Percentiles rank a stretch among this genome's conserved stretches.
These are phyloP conservation scores for Notothenia rossii DNA, from an alignment of 2,113 vertebrate species.

Conservation along the genomic window DNA sequence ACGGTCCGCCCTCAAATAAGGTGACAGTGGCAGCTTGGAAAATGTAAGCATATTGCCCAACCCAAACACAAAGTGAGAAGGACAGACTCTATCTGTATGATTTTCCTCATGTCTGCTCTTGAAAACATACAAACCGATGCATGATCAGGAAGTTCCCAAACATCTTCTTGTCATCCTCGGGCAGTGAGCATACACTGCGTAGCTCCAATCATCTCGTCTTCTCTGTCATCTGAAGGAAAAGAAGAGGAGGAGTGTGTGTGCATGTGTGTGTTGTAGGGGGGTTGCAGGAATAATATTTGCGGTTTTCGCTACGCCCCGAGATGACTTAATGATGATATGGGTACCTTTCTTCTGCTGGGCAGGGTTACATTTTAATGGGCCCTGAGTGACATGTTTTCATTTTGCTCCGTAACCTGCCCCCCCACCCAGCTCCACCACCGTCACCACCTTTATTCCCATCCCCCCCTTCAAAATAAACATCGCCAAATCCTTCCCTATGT, in stretches of 20 bases:
- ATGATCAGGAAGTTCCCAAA: conserved; percentile 49
- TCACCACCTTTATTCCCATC: conserved; percentile 30
- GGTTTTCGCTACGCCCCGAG: conserved; percentile 68
- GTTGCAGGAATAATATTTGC: conserved; percentile 79
- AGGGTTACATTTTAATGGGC: conserved; percentile 77
- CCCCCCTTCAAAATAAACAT: conserved; percentile 65
- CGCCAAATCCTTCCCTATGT: conserved; percentile 51
- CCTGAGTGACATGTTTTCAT: conserved; percentile 80
- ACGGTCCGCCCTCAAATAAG: no score
- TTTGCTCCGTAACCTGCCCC: conserved; percentile 47
- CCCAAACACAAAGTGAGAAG: background rate
- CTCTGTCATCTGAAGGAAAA: conserved; percentile 53
- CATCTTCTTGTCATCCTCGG: conserved; percentile 56
- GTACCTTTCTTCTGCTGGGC: conserved; percentile 76
- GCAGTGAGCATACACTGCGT: conserved; percentile 52
- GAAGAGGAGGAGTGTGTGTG: conserved; percentile 30
- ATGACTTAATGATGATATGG: conserved; percentile 80
- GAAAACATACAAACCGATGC: conserved; percentile 10
- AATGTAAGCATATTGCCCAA: no score
- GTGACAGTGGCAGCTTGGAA: no score
- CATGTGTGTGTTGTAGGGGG: conserved; percentile 16
- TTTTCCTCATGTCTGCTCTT: conserved; percentile 2
- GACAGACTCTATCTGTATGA: conserved; percentile 9
- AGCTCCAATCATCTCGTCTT: conserved; percentile 67
- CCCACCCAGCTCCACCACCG: conserved; percentile 28